Base-by-base conservation (phyloP, 2,888 invertebrate genomes). In the Erebia ligea region DNA sequence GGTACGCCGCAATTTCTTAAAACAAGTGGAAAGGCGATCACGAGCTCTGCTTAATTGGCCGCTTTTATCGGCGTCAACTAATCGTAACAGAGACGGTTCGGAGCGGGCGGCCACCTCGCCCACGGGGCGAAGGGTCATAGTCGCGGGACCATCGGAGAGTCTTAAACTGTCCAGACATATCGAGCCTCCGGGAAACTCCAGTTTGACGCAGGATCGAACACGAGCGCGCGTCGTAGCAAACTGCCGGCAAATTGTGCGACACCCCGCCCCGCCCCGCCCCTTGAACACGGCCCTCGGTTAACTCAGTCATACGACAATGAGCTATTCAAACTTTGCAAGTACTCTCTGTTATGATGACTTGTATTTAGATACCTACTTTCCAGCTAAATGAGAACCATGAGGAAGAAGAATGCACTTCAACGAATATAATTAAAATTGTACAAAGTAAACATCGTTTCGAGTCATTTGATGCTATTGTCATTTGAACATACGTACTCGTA, bases 81-180 rank as follows among this genome's bases (percentile, higher is more conserved):
- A 84, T 72, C 89, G 87, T 75, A 89, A 85, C 72, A 92, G 83
- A 48, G 91, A 89, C 68, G 93, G 90, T 82, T 92, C 93, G 75
- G 93, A 92, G 71, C 90, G 88, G 69, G 83, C 88, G 75, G 84
- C 79, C 75, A 91, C 84, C 73, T 90, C 90, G 79, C 88, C 89
- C 72, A 90, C 90, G 81, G 92, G 89, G 77, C 90, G 91, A 68
- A 88, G 81, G 73, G 84, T 86, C 82, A 84, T 81, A 78, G 86
- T 80, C 76, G 83, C 76, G 72, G 85, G 81, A 72, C 87, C 87
- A 72, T 89, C 91, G 86, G 92, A 86, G 78, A 87, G 90, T 81
- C 87, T 89, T 82, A 92, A 86, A 82, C 87, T 92, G 87, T 93
- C 94, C 90, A 94, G 86, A 82, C 93, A 92, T 91, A 90, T 85